phyloP scores from a whole-genome alignment of 2,113 vertebrate species.

The Ptilonorhynchus violaceus region DNA sequence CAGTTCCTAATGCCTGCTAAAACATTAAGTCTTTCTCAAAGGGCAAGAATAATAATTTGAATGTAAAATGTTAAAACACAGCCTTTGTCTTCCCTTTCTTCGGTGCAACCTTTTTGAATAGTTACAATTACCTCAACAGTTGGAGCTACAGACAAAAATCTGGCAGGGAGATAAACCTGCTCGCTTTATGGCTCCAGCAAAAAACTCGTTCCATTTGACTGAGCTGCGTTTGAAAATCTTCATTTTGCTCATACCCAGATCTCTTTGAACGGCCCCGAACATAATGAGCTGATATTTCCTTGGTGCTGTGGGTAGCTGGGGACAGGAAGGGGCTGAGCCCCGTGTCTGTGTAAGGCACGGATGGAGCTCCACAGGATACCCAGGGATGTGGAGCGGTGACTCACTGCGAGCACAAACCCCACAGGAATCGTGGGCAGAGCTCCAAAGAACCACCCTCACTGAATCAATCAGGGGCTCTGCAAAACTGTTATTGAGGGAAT shows the following conservation, averaged over 20 bases:
- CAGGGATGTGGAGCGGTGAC: background rate
- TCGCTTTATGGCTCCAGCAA: background rate
- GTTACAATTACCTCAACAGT: background rate
- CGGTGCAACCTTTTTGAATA: background rate
- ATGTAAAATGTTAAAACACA: constrained; percentile 20
- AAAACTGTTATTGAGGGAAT: background rate
- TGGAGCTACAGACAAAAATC: background rate
- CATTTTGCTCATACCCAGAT: background rate
- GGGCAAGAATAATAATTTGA: constrained; percentile 1
- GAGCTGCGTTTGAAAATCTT: background rate
- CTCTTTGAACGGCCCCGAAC: background rate
- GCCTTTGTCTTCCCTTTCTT: background rate
- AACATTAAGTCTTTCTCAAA: constrained; percentile 14
- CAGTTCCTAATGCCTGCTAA: background rate
- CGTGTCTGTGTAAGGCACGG: background rate
- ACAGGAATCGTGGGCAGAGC: background rate
- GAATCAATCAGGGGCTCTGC: background rate
- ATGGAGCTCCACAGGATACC: background rate
- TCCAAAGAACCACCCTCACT: background rate
- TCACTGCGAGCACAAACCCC: background rate
- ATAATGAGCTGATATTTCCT: background rate
- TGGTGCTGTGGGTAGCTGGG: background rate
- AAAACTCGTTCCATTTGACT: background rate
- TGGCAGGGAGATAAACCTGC: background rate
- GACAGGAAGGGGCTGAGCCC: background rate